phyloP scores from a whole-genome alignment of 2,113 vertebrate species.

The Clarias batrachus region DNA sequence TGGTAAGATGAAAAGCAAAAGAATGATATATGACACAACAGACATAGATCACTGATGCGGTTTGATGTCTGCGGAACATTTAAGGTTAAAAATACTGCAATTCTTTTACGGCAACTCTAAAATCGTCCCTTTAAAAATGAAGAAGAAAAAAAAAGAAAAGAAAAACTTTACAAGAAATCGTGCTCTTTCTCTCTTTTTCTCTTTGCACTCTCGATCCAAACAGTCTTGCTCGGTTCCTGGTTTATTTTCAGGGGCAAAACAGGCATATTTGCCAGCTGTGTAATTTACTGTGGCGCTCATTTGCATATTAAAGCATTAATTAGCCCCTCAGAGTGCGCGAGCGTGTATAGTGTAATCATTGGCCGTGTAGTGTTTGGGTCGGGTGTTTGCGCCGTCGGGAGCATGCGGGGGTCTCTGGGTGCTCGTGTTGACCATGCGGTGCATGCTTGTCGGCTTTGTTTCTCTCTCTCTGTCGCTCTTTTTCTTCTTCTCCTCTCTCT shows the following conservation, averaged over 20 bases:
- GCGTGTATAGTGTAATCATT: constrained; percentile 82
- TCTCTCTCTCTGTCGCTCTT: constrained; percentile 11
- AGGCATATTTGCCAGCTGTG: constrained; percentile 97
- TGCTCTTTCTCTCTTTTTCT: constrained; percentile 46
- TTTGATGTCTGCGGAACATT: constrained; percentile 6
- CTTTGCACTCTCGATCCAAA: constrained; percentile 62
- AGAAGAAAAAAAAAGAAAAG: too few species aligned
- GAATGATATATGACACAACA: not conserved
- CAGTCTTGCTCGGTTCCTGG: constrained; percentile 71
- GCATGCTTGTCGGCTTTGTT: constrained; percentile 72
- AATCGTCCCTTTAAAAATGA: not conserved
- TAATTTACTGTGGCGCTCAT: constrained; percentile 94
- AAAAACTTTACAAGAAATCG: constrained; percentile 17
- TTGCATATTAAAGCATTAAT: constrained; percentile 99
- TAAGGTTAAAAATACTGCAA: not conserved
- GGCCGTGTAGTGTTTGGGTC: constrained; percentile 77
- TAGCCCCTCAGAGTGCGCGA: constrained; percentile 93
- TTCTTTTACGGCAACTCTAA: not conserved
- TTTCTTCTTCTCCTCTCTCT: constrained; percentile 22
- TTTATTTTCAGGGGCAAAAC: constrained; percentile 82
- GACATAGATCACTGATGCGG: not conserved
- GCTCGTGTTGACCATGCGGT: constrained; percentile 72
- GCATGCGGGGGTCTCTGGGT: constrained; percentile 69
- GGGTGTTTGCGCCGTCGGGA: constrained; percentile 63
- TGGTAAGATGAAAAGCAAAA: not conserved